Conservation (phyloP, 1,140 invertebrate genomes). For the Tachypleus tridentatus region DNA sequence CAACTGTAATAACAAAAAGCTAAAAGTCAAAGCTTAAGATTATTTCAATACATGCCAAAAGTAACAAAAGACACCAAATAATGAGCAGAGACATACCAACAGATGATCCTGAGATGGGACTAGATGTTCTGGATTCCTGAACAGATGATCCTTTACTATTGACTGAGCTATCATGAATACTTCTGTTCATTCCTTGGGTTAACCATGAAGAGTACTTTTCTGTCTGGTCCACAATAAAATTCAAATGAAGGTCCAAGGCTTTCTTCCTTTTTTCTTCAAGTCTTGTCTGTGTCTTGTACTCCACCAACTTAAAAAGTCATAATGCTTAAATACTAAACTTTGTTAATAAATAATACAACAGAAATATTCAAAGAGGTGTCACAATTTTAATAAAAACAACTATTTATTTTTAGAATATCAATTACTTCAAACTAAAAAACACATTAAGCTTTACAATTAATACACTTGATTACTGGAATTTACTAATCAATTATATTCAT, state of each 20-base stretch:
- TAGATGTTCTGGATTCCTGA: conserved; percentile 11
- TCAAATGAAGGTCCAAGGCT: conserved; percentile 90
- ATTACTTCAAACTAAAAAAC: no score
- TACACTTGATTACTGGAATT: no score
- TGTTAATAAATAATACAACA: no score
- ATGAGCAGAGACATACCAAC: no score
- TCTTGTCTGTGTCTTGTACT: conserved; percentile 83
- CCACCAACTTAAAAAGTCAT: conserved; percentile 53
- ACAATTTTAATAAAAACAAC: conserved; percentile 7
- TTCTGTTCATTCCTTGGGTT: conserved; percentile 59
- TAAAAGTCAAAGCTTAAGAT: no score
- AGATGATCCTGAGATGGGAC: not conserved
- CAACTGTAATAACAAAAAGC: no score
- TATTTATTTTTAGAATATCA: no score
- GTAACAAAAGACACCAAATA: no score
- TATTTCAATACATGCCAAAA: no score
- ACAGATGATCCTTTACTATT: conserved; percentile 16
- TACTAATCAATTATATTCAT: no score
- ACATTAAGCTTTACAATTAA: no score
- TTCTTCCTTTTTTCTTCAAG: conserved; percentile 91
- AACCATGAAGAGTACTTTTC: conserved; percentile 91
- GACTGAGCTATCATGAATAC: conserved; percentile 10
- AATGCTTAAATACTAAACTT: no score
- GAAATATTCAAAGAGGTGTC: not conserved
- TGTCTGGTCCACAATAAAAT: conserved; percentile 97